A percentile compares a stretch with the other conserved stretches of the same genome.
Conservation (phyloP, 2,888 invertebrate species). For the Nomada flava region DNA sequence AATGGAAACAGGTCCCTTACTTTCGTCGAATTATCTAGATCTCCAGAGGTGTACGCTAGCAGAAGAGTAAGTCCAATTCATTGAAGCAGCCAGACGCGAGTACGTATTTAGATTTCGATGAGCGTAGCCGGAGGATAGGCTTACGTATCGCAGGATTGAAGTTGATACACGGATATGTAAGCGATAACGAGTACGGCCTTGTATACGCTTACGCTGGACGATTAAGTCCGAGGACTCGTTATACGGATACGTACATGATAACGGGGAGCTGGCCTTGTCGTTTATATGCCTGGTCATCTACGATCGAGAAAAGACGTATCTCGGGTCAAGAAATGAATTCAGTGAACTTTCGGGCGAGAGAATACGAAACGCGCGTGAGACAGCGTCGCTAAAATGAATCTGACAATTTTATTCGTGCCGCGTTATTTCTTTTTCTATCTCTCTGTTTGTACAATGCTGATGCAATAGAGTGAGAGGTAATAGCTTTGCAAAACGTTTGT, state of each 20-base stretch:
- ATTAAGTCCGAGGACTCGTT: constrained; percentile 76
- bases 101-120: constrained; percentile 19
- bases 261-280: constrained; percentile 60
- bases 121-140: constrained; percentile 31
- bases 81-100: neutral
- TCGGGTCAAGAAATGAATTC: constrained; percentile 31
- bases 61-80: too few species aligned
- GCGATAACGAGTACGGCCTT: constrained; percentile 75
- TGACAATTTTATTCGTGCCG: neutral
- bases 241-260: constrained; percentile 62
- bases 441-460: neutral
- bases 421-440: neutral
- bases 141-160: constrained; percentile 50
- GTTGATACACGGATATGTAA: constrained; percentile 70
- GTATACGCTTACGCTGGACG: constrained; percentile 69
- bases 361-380: neutral
- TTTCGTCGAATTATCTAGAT: neutral
- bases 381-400: neutral
- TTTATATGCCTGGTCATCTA: constrained; percentile 40
- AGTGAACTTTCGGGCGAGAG: constrained; percentile 35
- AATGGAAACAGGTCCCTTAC: neutral
- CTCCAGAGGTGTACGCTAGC: too few species aligned
- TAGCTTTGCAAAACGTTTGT: too few species aligned
- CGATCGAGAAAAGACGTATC: constrained; percentile 20
- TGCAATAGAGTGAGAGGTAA: too few species aligned